Base-by-base conservation (phyloP, 1,140 invertebrate genomes). In the Diorhabda sublineata region DNA sequence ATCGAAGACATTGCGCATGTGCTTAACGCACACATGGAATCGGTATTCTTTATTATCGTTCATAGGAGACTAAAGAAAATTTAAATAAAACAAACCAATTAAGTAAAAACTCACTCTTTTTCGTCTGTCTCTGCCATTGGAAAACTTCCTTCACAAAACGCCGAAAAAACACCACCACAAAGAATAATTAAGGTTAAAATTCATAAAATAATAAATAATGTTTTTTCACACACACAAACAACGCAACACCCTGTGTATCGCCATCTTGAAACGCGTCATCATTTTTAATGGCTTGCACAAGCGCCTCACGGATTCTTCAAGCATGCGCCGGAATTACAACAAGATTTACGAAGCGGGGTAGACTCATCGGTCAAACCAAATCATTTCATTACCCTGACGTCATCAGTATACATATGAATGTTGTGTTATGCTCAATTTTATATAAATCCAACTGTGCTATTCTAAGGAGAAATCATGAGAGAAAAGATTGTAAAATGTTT, bases 181-280 rank as follows among this genome's bases (percentile, higher is more conserved):
- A 69, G 64, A n/a, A 52, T 57, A 9, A 44, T 45, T 45, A 4
- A 11, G 64, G 52, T 64, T 62, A n/a, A 52, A 52, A 52, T n/a
- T 43, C 44, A 61, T 45, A 69, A 67, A 61, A 65, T 52, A 3
- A 42, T 41, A 43, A 42, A 61, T 42, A 42, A 41, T 61, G 26
- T 41, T 6, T 60, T 11, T 67, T 60, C 65, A 67, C 65, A 45
- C n/a, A 67, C 72, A 67, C 64, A 62, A 71, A 64, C 69, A 68
- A 64, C 72, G 71, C 72, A 73, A 73, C 72, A 73, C 72, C 70
- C 72, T 65, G 72, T 73, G 70, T 73, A 71, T 71, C 72, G 72
- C 72, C 72, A 73, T 73, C 72, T 73, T 73, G 69, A 60, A 71
- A 73, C 47, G 56, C 57, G 69, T 71, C 65, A 67, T 67, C 65